Percentiles rank a stretch among this genome's conserved stretches.
Evolutionary conservation across 2,113 vertebrate genomes (phyloP).

Genomic region (Abramis brama): DNA sequence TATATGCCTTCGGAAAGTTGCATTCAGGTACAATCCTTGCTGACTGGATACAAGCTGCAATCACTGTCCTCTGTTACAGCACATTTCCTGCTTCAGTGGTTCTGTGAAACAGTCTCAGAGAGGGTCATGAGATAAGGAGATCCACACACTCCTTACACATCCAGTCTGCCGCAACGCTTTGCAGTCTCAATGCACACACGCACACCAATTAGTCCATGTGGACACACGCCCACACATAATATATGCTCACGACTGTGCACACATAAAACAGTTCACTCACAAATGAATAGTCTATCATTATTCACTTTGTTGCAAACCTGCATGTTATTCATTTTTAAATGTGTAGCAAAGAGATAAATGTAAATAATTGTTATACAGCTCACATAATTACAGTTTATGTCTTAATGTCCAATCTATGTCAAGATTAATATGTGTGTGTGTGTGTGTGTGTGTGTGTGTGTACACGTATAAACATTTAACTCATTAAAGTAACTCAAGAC

Average conservation of each 20-base stretch:
- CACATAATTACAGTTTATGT: neutral
- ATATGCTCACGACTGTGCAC: neutral
- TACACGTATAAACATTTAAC: too few species aligned
- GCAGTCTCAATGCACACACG: neutral
- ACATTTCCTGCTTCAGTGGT: conserved; percentile 50
- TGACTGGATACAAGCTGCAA: conserved; percentile 35
- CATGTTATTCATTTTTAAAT: neutral
- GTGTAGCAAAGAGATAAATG: neutral
- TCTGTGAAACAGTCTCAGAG: conserved; percentile 23
- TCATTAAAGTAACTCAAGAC: neutral
- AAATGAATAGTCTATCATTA: neutral
- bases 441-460: too few species aligned
- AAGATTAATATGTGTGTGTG: too few species aligned
- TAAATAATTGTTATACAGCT: neutral
- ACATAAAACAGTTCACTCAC: neutral
- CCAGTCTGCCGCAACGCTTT: too few species aligned
- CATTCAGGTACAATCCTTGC: neutral
- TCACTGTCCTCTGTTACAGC: conserved; percentile 40
- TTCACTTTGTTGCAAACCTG: neutral
- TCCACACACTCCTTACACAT: neutral
- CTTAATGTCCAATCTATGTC: too few species aligned
- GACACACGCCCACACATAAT: neutral
- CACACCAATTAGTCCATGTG: neutral
- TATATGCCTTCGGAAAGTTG: neutral
- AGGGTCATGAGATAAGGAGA: neutral